phyloP scores from a whole-genome alignment of 2,797 vertebrate species.

The Poeciliopsis gracilis region DNA sequence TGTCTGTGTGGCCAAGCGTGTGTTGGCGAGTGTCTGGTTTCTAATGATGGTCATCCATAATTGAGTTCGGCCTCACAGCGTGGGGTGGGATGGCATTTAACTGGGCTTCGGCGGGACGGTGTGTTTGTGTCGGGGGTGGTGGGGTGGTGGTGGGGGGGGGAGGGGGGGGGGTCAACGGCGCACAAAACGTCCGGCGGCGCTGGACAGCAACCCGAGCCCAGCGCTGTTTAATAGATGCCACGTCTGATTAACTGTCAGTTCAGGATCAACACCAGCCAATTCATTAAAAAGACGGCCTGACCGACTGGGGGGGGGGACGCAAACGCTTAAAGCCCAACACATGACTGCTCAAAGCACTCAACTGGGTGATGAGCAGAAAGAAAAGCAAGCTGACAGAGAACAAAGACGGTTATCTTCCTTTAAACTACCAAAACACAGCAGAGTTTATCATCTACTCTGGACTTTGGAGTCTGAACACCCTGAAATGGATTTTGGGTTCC shows the following conservation, averaged over 20 bases:
- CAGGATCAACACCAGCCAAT: conserved; percentile 72
- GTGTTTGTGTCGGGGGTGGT: conserved; percentile 54
- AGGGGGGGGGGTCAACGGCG: conserved; percentile 66
- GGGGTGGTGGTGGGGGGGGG: conserved; percentile 41
- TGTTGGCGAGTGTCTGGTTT: conserved; percentile 78
- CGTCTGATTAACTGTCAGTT: conserved; percentile 78
- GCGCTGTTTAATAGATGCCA: conserved; percentile 76
- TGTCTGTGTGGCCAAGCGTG: conserved; percentile 51
- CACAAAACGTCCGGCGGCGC: conserved; percentile 71
- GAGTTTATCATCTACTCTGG: background rate
- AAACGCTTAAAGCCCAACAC: conserved; percentile 32
- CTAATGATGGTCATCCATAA: conserved; percentile 81
- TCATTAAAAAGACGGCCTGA: conserved; percentile 51
- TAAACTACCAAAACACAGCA: background rate
- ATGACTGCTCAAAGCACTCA: conserved; percentile 5
- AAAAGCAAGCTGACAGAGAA: background rate
- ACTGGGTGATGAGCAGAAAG: background rate
- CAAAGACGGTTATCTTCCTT: too few species aligned
- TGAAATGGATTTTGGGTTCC: background rate
- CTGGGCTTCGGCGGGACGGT: conserved; percentile 37
- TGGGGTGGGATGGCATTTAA: conserved; percentile 41
- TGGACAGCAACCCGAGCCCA: conserved; percentile 64
- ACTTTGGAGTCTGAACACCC: background rate
- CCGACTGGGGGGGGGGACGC: conserved; percentile 19
- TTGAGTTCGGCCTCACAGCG: conserved; percentile 72